These are phyloP conservation scores for Drosophila bunnanda DNA, from an alignment of 2,888 invertebrate genomes.

Conservation along the genomic window DNA sequence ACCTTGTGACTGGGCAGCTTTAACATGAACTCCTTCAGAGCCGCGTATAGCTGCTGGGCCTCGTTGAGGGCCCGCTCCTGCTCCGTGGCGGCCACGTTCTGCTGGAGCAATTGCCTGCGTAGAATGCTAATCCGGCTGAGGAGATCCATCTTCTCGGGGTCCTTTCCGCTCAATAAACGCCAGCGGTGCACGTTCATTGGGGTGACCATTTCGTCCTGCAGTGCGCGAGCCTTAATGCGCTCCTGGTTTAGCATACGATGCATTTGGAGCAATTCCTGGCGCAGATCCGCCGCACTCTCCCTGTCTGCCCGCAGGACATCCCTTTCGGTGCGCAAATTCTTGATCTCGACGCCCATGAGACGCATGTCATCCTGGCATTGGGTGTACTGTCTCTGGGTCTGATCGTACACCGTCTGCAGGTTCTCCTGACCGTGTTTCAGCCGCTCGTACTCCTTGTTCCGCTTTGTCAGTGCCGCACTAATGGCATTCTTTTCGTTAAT, in stretches of 20 bases:
- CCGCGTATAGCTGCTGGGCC: slow-evolving; percentile 81
- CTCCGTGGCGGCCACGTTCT: slow-evolving; percentile 80
- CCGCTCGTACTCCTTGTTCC: slow-evolving; percentile 92
- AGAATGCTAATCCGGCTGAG: slow-evolving; percentile 93
- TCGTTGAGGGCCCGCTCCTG: slow-evolving; percentile 82
- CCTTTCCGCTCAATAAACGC: slow-evolving; percentile 95
- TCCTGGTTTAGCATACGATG: slow-evolving; percentile 93
- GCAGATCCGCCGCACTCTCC: slow-evolving; percentile 92
- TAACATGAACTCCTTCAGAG: slow-evolving; percentile 83
- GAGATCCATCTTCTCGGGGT: slow-evolving; percentile 92
- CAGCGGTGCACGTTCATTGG: slow-evolving; percentile 96
- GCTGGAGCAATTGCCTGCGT: slow-evolving; percentile 80
- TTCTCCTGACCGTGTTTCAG: slow-evolving; percentile 92
- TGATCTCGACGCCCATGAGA: slow-evolving; percentile 93
- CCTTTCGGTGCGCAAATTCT: slow-evolving; percentile 90
- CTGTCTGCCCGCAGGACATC: slow-evolving; percentile 89
- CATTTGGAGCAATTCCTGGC: slow-evolving; percentile 89
- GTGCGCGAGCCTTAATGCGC: slow-evolving; percentile 92
- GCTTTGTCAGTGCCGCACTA: slow-evolving; percentile 91
- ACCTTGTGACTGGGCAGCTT: slow-evolving; percentile 84
- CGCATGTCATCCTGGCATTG: slow-evolving; percentile 93
- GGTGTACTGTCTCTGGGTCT: slow-evolving; percentile 89
- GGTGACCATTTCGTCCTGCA: slow-evolving; percentile 95
- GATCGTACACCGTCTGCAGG: slow-evolving; percentile 90
- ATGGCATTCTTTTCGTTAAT: slow-evolving; percentile 92